Evolutionary conservation across 2,113 vertebrate genomes (phyloP).

Genomic region (Corythornis cristatus): DNA sequence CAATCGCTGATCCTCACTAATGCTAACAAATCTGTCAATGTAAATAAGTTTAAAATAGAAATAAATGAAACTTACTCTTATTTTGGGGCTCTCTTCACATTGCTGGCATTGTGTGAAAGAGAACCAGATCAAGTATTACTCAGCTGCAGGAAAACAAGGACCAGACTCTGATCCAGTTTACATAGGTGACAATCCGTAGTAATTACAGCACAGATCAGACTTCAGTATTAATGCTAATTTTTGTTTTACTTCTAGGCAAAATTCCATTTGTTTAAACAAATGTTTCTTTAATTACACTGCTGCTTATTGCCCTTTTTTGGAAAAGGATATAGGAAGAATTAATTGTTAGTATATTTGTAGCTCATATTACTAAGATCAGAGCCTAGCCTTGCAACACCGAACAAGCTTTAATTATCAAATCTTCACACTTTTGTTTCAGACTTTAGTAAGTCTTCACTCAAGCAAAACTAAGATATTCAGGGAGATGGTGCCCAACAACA

Average conservation of each 20-base stretch:
- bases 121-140: conserved; percentile 45
- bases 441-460: neutral
- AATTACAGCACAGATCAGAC: neutral
- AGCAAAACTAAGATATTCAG: neutral
- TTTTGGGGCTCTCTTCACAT: conserved; percentile 31
- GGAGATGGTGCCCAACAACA: neutral
- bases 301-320: neutral
- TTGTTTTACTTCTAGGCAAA: neutral
- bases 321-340: neutral
- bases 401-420: neutral
- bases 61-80: conserved; percentile 41
- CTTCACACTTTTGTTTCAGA: neutral
- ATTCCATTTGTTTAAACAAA: neutral
- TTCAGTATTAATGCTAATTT: neutral
- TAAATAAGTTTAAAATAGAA: neutral
- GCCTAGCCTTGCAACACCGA: neutral
- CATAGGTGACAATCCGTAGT: neutral
- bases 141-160: neutral
- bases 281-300: neutral
- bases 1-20: neutral
- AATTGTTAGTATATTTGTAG: neutral
- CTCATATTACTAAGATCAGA: neutral
- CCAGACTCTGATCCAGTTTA: conserved; percentile 26
- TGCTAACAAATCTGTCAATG: neutral
- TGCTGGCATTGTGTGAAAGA: conserved; percentile 43